These are phyloP conservation scores for Esox lucius DNA, from an alignment of 2,797 vertebrate species.

Conservation along the genomic window DNA sequence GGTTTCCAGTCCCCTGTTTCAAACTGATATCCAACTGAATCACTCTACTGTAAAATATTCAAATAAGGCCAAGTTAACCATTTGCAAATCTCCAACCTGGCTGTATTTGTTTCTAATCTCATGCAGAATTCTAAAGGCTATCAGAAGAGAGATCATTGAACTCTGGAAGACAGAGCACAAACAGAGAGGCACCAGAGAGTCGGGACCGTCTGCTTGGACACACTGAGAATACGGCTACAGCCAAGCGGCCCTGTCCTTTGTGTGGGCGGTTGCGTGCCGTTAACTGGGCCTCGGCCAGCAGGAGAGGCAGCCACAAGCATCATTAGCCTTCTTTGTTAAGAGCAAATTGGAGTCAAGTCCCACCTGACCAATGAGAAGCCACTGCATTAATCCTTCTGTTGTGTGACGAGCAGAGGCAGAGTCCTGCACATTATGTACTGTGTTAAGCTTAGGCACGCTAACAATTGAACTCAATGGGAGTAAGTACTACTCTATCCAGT, in stretches of 20 bases:
- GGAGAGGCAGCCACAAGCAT: constrained; percentile 31
- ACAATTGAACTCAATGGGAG: constrained; percentile 41
- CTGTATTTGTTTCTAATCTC: neutral
- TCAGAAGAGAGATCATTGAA: neutral
- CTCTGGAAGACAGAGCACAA: neutral
- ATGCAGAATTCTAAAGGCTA: neutral
- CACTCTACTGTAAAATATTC: neutral
- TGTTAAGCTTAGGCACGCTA: constrained; percentile 42
- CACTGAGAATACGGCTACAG: constrained; percentile 5
- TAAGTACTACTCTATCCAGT: constrained; percentile 58
- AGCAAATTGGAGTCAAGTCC: constrained; percentile 41
- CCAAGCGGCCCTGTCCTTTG: constrained; percentile 40
- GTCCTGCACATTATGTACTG: constrained; percentile 27
- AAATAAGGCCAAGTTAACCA: neutral
- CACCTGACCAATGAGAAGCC: constrained; percentile 42
- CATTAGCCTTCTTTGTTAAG: constrained; percentile 52
- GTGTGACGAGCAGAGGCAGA: constrained; percentile 45
- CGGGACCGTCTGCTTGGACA: neutral
- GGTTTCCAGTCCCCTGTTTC: neutral
- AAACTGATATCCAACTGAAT: neutral
- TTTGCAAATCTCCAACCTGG: neutral
- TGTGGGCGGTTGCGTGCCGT: constrained; percentile 34
- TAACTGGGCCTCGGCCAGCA: constrained; percentile 27
- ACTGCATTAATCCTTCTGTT: constrained; percentile 52
- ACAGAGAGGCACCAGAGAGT: neutral